phyloP scores from a whole-genome alignment of 1,140 invertebrate genomes.

The Trichoplusia ni region DNA sequence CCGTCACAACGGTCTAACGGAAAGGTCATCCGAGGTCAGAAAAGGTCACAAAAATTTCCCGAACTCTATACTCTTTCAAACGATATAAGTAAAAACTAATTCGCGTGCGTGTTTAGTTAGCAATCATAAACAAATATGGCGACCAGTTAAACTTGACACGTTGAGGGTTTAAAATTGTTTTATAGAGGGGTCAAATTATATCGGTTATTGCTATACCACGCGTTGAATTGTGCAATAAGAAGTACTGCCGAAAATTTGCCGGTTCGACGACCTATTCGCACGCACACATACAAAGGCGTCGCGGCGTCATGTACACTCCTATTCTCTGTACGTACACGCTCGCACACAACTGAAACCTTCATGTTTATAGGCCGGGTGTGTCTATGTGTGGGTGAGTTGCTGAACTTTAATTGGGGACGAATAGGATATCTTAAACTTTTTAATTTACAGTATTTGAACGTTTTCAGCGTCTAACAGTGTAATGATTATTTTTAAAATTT shows the following conservation, averaged over 20 bases:
- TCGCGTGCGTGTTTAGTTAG: slow-evolving; percentile 11
- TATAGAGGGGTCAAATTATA: slow-evolving; percentile 31
- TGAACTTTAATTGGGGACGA: slow-evolving; percentile 36
- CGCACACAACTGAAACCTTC: slow-evolving; percentile 5
- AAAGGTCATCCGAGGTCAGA: too few species aligned
- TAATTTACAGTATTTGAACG: slow-evolving; percentile 23
- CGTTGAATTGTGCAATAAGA: slow-evolving; percentile 39
- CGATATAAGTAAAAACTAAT: slow-evolving; percentile 2
- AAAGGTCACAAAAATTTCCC: too few species aligned
- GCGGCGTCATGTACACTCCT: slow-evolving; percentile 36
- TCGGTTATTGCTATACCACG: slow-evolving; percentile 1
- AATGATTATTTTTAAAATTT: too few species aligned
- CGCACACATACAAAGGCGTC: slow-evolving; percentile 39
- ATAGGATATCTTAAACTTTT: slow-evolving; percentile 37
- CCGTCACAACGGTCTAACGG: too few species aligned
- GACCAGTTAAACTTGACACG: not conserved
- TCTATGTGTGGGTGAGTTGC: slow-evolving; percentile 29
- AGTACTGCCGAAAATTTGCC: slow-evolving; percentile 43
- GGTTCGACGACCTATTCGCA: slow-evolving; percentile 36
- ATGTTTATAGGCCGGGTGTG: slow-evolving; percentile 19
- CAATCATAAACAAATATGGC: slow-evolving; percentile 18
- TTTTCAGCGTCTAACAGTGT: not conserved
- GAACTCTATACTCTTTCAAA: slow-evolving; percentile 4
- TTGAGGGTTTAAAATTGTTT: not conserved
- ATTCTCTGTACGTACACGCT: slow-evolving; percentile 24